Conservation (phyloP, 1,140 invertebrate species). For the Mactra quadrangularis region DNA sequence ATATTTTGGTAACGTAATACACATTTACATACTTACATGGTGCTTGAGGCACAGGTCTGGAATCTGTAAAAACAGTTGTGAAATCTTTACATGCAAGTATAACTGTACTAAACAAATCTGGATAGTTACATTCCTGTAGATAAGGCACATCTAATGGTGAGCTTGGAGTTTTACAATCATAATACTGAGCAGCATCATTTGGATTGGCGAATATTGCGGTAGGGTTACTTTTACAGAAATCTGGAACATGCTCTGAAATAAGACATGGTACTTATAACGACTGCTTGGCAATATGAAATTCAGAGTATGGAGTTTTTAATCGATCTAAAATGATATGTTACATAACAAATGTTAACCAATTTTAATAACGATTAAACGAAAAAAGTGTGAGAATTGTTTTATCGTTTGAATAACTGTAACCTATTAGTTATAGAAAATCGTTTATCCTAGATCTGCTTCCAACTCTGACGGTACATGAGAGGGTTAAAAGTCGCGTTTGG, state of each 20-base stretch:
- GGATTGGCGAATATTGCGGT: conserved; percentile 46
- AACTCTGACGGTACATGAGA: no score
- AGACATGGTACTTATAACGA: not conserved
- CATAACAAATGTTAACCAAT: no score
- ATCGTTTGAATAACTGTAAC: no score
- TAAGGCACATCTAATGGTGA: conserved; percentile 18
- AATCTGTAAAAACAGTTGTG: conserved; percentile 49
- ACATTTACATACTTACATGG: conserved; percentile 70
- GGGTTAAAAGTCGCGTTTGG: no score
- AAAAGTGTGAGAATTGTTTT: no score
- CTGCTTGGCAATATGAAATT: no score
- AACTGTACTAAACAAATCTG: conserved; percentile 41
- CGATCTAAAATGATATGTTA: no score
- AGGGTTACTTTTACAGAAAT: conserved; percentile 62
- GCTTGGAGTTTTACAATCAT: conserved; percentile 53
- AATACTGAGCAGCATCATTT: conserved; percentile 63
- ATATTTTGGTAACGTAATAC: no score
- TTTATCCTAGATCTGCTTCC: no score
- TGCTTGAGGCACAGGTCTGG: conserved; percentile 63
- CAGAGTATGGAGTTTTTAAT: no score
- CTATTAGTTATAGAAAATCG: no score
- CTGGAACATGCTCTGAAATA: conserved; percentile 61
- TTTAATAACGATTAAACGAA: no score
- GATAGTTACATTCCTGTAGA: conserved; percentile 64
- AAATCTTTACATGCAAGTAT: conserved; percentile 57